Base-by-base conservation (phyloP, 2,113 vertebrate species). In the Phyllostomus hastatus region DNA sequence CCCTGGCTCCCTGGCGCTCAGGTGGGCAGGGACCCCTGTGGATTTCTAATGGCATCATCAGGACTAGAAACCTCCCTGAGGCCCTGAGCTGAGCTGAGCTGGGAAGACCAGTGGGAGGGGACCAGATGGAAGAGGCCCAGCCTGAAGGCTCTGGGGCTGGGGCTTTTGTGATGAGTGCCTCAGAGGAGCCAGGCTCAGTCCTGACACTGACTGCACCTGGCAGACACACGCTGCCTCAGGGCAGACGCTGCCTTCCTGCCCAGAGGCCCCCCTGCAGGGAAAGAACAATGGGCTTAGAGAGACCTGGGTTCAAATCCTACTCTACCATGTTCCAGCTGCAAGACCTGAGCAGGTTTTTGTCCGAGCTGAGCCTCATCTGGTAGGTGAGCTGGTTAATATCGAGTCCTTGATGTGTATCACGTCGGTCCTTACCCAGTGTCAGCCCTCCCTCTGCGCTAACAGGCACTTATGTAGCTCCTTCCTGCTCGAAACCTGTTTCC, bases 1-100 rank as follows among this genome's bases (percentile, higher is more conserved):
- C 72, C 46, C 72, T 54, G 69, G 92, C 69, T 95, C 72, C 46
- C 72, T 54, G 69, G 92, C 69, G 70, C 72, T 91, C 95, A 95
- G 92, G 91, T 96, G 90, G 75, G 22, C 81, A 84, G 92, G 54
- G 70, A 38, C 35, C 92, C 41, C 61, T 33, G 69, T 79, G 88
- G 66, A 61, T 76, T 7, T 83, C 82, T 96, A 95, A 97, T 95
- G 89, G 69, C 94, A 94, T 96, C 72, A 82, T 93, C 85, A 93
- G 61, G 35, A 50, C 79, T 66, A 26, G 92, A 91, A 82, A 48
- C 24, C 84, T 94, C 84, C 97, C 94, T 76, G 35, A 67, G 94
- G 22, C 75, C 88, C 48, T 22, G 50, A 94, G 46, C 91, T 92
- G 79, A 76, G 85, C 26, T 0, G 79, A 76, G 81, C 31, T 1